phyloP scores from a whole-genome alignment of 2,888 invertebrate genomes.

The Drosophila anomelani region DNA sequence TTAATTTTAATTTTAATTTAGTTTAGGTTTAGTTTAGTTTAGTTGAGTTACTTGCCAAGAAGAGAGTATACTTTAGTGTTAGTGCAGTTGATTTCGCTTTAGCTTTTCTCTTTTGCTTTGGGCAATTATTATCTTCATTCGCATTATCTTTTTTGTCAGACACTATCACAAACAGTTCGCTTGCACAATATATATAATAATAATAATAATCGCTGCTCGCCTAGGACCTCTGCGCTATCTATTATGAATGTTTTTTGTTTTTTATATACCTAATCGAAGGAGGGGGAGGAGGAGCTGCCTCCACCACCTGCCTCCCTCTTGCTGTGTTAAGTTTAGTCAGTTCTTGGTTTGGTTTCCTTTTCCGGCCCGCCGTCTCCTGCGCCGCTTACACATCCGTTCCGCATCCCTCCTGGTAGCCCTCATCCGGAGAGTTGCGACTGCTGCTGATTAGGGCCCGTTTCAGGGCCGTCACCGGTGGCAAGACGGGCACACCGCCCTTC shows the following conservation, averaged over 20 bases:
- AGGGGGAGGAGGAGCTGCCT: constrained; percentile 9
- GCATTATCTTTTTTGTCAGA: constrained; percentile 78
- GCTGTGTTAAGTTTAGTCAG: constrained; percentile 75
- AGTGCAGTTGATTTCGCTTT: constrained; percentile 48
- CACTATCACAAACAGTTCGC: constrained; percentile 83
- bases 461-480: constrained; percentile 93
- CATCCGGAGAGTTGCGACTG: constrained; percentile 94
- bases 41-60: constrained; percentile 67
- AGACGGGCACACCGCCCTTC: constrained; percentile 92
- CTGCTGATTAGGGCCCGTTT: constrained; percentile 93
- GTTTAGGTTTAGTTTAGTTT: constrained; percentile 32
- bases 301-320: constrained; percentile 4
- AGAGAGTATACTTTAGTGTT: constrained; percentile 67
- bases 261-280: constrained; percentile 22
- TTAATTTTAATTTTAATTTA: constrained; percentile 29
- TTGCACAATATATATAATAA: constrained; percentile 56
- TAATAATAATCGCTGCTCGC: constrained; percentile 43
- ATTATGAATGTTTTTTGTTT: constrained; percentile 25
- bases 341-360: constrained; percentile 56
- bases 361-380: background rate
- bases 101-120: constrained; percentile 39
- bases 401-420: constrained; percentile 96
- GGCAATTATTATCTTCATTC: constrained; percentile 79
- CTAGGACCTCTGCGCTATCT: constrained; percentile 48
- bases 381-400: constrained; percentile 92